A percentile compares a stretch with the other conserved stretches of the same genome.
phyloP scores from a whole-genome alignment of 2,113 vertebrate genomes.

The Willisornis vidua region DNA sequence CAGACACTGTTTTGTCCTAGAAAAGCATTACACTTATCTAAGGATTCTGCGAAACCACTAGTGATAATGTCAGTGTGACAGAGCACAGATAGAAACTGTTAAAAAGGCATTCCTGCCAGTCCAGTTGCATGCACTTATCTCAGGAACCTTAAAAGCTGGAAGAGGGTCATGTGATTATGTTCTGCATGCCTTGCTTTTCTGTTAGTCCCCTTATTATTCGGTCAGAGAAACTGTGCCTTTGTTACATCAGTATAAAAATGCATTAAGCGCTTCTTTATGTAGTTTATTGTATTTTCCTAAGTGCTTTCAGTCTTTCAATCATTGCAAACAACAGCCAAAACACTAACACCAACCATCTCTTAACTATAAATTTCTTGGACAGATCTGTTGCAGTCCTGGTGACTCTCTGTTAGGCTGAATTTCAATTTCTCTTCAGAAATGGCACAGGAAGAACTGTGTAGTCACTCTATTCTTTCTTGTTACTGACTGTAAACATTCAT shows the following conservation, averaged over 20 bases:
- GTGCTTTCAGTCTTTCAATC: neutral
- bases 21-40: conserved; percentile 37
- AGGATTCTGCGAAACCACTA: conserved; percentile 51
- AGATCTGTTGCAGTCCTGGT: neutral
- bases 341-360: neutral
- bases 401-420: neutral
- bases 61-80: conserved; percentile 30
- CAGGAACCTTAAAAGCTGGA: neutral
- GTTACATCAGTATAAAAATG: neutral
- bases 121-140: neutral
- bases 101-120: conserved; percentile 14
- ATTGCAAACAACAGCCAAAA: neutral
- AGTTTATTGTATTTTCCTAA: neutral
- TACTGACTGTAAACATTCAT: neutral
- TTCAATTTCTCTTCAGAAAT: conserved; percentile 9
- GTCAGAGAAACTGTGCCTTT: neutral
- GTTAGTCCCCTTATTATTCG: neutral
- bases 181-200: neutral
- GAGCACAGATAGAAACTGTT: conserved; percentile 9
- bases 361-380: neutral
- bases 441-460: neutral
- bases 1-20: neutral
- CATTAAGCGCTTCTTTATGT: neutral
- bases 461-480: neutral
- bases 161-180: neutral